Evolutionary conservation across 2,797 vertebrate species (phyloP), one percentile per base, ranked within the genome.

Genomic region (Ptychobarbus kaznakovi): DNA sequence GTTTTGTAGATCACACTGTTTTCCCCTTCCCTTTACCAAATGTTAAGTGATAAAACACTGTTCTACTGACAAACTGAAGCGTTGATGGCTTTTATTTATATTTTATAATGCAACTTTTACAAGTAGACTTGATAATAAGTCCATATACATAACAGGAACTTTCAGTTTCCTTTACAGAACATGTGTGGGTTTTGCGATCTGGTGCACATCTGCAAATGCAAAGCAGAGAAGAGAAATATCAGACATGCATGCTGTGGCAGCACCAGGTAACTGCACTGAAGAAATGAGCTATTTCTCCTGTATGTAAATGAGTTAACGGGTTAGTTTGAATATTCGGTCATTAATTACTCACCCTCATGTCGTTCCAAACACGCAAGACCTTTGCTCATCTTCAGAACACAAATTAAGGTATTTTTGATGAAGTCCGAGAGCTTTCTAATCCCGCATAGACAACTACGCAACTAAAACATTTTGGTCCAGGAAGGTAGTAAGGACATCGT

Each of bases 1-100:
- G 15, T 88, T 88, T 88, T 83, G 81, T 86, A 88, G 81, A 70
- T 82, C 53, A 86, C 85, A 82, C 82, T 88, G 83, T 86, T 86
- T 83, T 80, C 65, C 76, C 44, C 18, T 74, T 40, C 25, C 42
- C 77, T 83, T 83, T 65, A 83, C 76, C 84, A 61, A 53, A 86
- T 85, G 80, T 86, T 86, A 32, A 80, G 58, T 80, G 83, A 86
- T 78, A 68, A 87, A 88, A 86, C 68, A 80, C 69, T 69, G 68
- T 73, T 80, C 56, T 80, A 80, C 69, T 86, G 68, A 66, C 44
- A 56, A 70, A 81, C 5, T 42, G 42, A 72, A 25, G 69, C 12
- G 6, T 58, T 4, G 6, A 32, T 68, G 38, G 11, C 28, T 35
- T 44, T 51, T 76, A 4, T 42, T 66, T 28, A 28, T 69, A 85